phyloP scores from a whole-genome alignment of 2,888 invertebrate species.

The Psylliodes chrysocephalus region DNA sequence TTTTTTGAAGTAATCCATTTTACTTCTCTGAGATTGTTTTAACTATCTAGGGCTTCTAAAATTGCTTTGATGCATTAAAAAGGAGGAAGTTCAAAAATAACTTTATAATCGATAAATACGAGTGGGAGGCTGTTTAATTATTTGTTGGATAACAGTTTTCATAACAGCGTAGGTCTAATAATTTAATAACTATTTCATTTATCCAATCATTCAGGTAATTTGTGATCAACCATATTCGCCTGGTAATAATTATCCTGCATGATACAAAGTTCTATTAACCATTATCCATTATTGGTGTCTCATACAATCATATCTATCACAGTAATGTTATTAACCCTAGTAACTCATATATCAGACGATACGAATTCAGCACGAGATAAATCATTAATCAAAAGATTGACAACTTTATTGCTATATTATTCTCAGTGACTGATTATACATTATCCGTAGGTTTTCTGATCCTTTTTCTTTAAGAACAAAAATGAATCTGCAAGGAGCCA shows the following conservation, averaged over 20 bases:
- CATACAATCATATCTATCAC: constrained; percentile 23
- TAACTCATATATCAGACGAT: constrained; percentile 24
- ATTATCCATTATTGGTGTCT: constrained; percentile 23
- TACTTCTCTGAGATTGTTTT: too few relatives aligned
- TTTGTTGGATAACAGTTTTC: too few relatives aligned
- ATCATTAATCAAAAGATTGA: constrained; percentile 38
- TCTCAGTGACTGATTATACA: constrained; percentile 34
- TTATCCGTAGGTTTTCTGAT: neutral
- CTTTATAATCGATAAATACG: too few relatives aligned
- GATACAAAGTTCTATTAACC: constrained; percentile 8
- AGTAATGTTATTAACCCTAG: constrained; percentile 25
- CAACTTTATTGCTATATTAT: constrained; percentile 39
- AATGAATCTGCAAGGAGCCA: neutral
- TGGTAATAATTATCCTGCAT: constrained; percentile 3
- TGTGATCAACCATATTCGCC: neutral
- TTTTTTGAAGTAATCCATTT: too few relatives aligned
- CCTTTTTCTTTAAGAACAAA: neutral
- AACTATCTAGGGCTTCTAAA: too few relatives aligned
- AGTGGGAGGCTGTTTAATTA: too few relatives aligned
- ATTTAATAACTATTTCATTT: too few relatives aligned
- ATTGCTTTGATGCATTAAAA: too few relatives aligned
- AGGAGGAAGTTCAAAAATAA: too few relatives aligned
- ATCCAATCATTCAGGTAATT: neutral
- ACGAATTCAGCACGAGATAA: constrained; percentile 24
- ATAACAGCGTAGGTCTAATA: too few relatives aligned